Evolutionary conservation across 1,140 invertebrate genomes (phyloP), one percentile per base, ranked within the genome.

Genomic region (Hormaphis cornu): DNA sequence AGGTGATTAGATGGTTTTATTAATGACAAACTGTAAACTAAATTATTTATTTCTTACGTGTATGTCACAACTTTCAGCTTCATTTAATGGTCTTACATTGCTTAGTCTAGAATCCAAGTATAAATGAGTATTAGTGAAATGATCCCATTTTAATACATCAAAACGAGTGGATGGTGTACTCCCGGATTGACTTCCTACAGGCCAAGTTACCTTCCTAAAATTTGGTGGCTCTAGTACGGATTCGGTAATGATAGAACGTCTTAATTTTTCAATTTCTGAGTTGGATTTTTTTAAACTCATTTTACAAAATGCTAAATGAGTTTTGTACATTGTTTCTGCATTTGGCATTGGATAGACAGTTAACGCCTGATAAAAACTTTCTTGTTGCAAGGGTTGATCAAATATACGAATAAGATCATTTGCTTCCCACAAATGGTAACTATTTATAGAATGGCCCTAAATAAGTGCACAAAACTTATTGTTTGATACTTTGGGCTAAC

Each of bases 141-240:
- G 87, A 24, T 87, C 84, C 89, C 90, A 95, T 26, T 83, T 84
- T 22, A 91, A 81, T 63, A 95, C 83, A 80, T 95, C 92, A 81
- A 94, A 95, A 70, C 93, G 84, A 72, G 83, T 86, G 20, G 81
- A 80, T 8, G 90, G 86, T 71, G 83, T 84, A 71, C 83, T 85
- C 3, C 81, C 81, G 33, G 82, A 80, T 35, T 85, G 83, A 75
- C 87, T 85, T n/a, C 92, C 92, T 70, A 89, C 77, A 1, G 92
- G 93, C 92, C 92, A 95, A 0, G 80, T 77, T n/a, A 74, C 69
- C 12, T 71, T 69, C 35, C 72, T 63, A 20, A 50, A 66, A 48
- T 70, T 70, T 44, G 76, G 78, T 30, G 79, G 79, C 26, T 78
- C 75, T 70, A 77, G 75, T 46, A 75, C 69, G 70, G 77, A 78